Percentiles rank a stretch among this genome's conserved stretches.
Evolutionary conservation across 2,888 invertebrate species (phyloP).

Genomic region (Phengaris arion): DNA sequence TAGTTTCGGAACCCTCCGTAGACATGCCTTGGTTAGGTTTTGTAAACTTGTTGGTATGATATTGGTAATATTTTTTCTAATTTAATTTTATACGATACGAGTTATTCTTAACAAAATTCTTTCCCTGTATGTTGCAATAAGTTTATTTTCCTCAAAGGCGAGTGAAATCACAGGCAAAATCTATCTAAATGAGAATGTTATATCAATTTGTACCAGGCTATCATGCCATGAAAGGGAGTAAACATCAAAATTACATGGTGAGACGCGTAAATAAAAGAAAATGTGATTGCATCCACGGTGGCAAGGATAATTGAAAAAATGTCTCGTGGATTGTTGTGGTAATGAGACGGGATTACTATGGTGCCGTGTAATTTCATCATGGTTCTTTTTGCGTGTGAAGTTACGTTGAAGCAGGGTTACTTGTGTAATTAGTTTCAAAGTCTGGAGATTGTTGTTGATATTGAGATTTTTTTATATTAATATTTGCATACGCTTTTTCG

Average conservation of each 20-base stretch:
- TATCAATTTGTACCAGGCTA: not conserved
- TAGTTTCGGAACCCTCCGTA: too few species aligned
- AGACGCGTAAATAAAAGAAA: conserved; percentile 54
- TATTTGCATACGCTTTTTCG: not conserved
- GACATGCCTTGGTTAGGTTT: too few species aligned
- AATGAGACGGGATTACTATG: conserved; percentile 60
- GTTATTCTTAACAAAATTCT: too few species aligned
- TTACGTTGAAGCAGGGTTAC: too few species aligned
- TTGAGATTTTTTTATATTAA: not conserved
- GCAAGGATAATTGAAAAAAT: conserved; percentile 71
- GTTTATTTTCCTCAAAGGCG: too few species aligned
- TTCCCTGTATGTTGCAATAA: too few species aligned
- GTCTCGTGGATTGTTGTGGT: conserved; percentile 66
- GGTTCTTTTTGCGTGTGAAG: conserved; percentile 16
- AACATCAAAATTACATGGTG: conserved; percentile 54
- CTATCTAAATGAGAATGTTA: not conserved
- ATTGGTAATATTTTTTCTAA: too few species aligned
- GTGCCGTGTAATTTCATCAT: conserved; percentile 41
- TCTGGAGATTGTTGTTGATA: not conserved
- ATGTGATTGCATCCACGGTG: conserved; percentile 64
- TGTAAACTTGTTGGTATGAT: too few species aligned
- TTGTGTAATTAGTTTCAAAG: not conserved
- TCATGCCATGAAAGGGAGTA: conserved; percentile 36
- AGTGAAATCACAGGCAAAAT: too few species aligned
- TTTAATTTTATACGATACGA: too few species aligned